Conservation (phyloP, 2,888 invertebrate genomes). For the Taenaris catops region DNA sequence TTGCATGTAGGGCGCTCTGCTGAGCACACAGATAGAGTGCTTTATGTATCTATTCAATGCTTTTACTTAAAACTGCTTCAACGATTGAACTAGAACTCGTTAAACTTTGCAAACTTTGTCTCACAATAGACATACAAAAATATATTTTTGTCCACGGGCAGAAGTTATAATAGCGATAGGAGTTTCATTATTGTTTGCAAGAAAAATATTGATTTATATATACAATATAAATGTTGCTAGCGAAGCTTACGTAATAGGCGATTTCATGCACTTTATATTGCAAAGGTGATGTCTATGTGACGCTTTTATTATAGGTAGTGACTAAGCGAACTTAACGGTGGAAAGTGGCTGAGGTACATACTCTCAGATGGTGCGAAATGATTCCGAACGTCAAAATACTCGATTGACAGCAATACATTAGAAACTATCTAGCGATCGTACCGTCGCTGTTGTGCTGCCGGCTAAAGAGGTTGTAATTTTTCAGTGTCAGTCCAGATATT, state of each 20-base stretch:
- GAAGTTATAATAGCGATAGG: slow-evolving; percentile 5
- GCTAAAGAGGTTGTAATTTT: slow-evolving; percentile 62
- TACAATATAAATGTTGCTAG: neutral
- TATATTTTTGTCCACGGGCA: slow-evolving; percentile 23
- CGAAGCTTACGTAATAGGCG: slow-evolving; percentile 7
- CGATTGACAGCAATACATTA: slow-evolving; percentile 76
- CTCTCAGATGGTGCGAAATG: slow-evolving; percentile 54
- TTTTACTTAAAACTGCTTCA: slow-evolving; percentile 44
- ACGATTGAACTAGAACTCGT: slow-evolving; percentile 36
- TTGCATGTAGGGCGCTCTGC: slow-evolving; percentile 61
- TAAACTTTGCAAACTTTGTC: slow-evolving; percentile 35
- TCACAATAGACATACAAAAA: slow-evolving; percentile 26
- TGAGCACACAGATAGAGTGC: slow-evolving; percentile 43
- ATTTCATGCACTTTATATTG: slow-evolving; percentile 34
- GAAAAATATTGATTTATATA: no score
- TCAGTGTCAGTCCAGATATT: slow-evolving; percentile 68
- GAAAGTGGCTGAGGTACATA: slow-evolving; percentile 30
- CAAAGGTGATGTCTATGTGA: slow-evolving; percentile 39
- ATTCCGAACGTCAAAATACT: slow-evolving; percentile 67
- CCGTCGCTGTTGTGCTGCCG: slow-evolving; percentile 39
- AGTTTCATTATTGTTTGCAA: no score
- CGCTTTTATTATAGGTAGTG: slow-evolving; percentile 50
- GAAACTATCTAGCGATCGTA: slow-evolving; percentile 66
- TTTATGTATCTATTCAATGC: slow-evolving; percentile 53
- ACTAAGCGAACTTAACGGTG: slow-evolving; percentile 48